These are phyloP conservation scores for Ischnura elegans DNA, from an alignment of 2,888 invertebrate species.

Conservation along the genomic window DNA sequence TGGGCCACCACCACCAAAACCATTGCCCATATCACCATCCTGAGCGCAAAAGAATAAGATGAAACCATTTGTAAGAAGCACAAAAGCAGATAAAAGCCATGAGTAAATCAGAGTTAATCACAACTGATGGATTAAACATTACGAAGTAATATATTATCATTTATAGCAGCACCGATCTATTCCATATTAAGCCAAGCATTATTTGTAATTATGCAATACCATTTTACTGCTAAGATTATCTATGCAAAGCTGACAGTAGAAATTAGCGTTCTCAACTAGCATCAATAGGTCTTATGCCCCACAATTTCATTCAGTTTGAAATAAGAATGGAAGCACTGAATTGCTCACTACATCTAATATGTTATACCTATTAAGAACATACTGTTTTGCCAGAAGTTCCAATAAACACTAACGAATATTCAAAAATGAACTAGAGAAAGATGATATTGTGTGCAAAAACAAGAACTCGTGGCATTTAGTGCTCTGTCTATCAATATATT, in stretches of 20 bases:
- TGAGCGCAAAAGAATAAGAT: too few species aligned
- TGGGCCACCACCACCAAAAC: conserved; percentile 49
- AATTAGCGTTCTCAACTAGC: background rate
- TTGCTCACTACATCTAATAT: too few species aligned
- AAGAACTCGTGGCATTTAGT: too few species aligned
- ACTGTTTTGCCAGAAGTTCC: too few species aligned
- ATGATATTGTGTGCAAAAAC: too few species aligned
- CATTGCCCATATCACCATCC: conserved; percentile 58
- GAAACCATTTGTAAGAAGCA: background rate
- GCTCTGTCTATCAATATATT: too few species aligned
- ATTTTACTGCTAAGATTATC: background rate
- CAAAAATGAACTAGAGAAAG: too few species aligned
- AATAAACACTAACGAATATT: too few species aligned
- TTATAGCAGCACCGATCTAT: background rate
- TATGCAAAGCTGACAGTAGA: background rate
- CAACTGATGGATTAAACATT: background rate
- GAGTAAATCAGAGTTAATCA: background rate
- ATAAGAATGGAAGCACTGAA: too few species aligned
- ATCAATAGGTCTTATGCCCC: too few species aligned
- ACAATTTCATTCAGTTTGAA: too few species aligned
- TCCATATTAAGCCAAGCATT: background rate
- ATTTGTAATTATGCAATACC: background rate
- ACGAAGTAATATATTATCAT: background rate
- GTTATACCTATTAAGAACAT: too few species aligned
- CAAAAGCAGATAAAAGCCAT: background rate